Evolutionary conservation across 2,113 vertebrate species (phyloP).

Genomic region (Rhabdomys dilectus): DNA sequence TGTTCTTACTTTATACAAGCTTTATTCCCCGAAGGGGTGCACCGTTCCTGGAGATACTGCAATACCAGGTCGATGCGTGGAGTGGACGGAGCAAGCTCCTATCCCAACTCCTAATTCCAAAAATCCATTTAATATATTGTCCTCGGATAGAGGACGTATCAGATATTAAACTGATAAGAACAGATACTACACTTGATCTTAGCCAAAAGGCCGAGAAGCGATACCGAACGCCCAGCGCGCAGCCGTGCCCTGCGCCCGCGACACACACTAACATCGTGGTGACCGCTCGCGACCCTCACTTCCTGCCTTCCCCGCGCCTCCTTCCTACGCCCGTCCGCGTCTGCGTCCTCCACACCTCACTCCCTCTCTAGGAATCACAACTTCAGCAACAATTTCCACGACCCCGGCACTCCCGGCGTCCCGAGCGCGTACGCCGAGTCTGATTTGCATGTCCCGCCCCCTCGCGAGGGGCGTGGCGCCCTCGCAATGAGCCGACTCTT

Average conservation of each 20-base stretch:
- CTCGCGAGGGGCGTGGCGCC: background rate
- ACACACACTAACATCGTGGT: background rate
- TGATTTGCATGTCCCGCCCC: background rate
- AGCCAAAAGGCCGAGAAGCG: constrained; percentile 47
- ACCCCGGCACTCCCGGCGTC: background rate
- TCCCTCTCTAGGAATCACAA: too few relatives aligned
- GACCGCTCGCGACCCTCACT: background rate
- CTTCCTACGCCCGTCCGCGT: too few relatives aligned
- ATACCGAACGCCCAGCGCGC: accelerated
- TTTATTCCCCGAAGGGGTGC: background rate
- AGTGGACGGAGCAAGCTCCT: constrained; percentile 35
- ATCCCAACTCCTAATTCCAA: background rate
- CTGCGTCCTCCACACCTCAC: accelerated
- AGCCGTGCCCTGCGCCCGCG: accelerated
- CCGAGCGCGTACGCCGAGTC: background rate
- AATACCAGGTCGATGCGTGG: constrained; percentile 36
- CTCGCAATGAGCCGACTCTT: accelerated
- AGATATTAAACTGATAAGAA: constrained; percentile 54
- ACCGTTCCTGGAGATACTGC: constrained; percentile 24
- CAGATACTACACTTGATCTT: constrained; percentile 54
- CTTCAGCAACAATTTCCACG: background rate
- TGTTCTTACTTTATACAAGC: too few relatives aligned
- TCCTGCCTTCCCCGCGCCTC: background rate
- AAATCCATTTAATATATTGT: constrained; percentile 32
- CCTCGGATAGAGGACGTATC: constrained; percentile 40